Base-by-base conservation (phyloP, 2,113 vertebrate species). In the Loxodonta africana region DNA sequence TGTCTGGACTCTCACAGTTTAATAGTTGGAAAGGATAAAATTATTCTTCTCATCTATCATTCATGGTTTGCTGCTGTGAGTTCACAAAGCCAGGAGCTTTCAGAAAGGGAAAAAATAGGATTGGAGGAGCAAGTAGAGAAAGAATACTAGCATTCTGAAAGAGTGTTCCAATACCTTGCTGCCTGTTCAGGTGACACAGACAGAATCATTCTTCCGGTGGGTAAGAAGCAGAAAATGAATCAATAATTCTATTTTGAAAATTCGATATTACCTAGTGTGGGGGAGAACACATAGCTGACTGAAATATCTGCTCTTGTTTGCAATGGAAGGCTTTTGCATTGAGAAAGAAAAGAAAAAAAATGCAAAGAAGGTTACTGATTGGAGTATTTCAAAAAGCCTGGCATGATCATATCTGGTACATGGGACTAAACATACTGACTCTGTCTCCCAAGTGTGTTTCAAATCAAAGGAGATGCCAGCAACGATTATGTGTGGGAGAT, bases 41-140 rank as follows among this genome's bases (percentile, higher is more conserved):
- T 67, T 57, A 86, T 94, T 60, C 93, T 85, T 85, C 46, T 96
- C 84, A 92, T 83, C 74, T 83, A 15, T 91, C 95, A 88, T 82
- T 97, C 80, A 83, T 23, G 41, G 84, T 69, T 86, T 96, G 74
- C 25, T 62, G 87, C 88, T 94, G 37, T 25, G 95, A 81, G 44
- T 73, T 95, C 73, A 88, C 51, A 86, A 88, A 95, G 73, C 51
- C 85, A 69, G 78, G 28, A 71, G 53, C 44, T 83, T 94, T 88
- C 74, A 37, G n/a, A 82, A 74, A 44, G 44, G 74, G 48, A 80
- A 44, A 44, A 74, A 93, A 48, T 60, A 46, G 65, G 60, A 91
- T 12, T 30, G 26, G 30, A 37, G 60, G 71, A 86, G 44, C 18
- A 76, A 30, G 12, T n/a, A 71, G 67, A 62, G 65, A 77, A 74